phyloP scores from a whole-genome alignment of 2,888 invertebrate genomes.

The Lapara coniferarum region DNA sequence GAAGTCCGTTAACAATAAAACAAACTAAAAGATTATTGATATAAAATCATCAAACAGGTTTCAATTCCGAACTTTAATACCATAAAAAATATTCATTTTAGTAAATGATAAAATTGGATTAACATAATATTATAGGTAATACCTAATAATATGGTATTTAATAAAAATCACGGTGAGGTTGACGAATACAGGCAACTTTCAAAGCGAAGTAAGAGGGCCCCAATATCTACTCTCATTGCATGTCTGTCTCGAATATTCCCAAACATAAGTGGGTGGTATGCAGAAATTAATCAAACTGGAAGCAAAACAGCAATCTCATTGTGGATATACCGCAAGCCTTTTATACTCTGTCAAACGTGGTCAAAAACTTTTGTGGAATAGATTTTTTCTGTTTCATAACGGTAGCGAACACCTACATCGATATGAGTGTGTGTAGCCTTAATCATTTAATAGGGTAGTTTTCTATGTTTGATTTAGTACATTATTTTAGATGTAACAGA shows the following conservation, averaged over 20 bases:
- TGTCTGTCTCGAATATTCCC: background rate
- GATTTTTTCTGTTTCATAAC: conserved; percentile 52
- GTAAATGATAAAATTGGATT: no score
- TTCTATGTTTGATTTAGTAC: no score
- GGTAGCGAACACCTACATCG: conserved; percentile 41
- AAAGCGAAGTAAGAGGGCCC: background rate
- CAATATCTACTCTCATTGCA: background rate
- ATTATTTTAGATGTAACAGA: no score
- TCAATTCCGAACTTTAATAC: background rate
- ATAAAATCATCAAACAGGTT: background rate
- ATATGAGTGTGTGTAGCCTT: conserved; percentile 10
- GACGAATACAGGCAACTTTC: background rate
- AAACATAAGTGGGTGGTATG: conserved; percentile 30
- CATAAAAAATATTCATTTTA: no score
- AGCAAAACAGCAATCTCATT: conserved; percentile 48
- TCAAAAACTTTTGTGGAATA: conserved; percentile 44
- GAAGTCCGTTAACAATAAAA: conserved; percentile 3
- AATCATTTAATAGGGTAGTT: background rate
- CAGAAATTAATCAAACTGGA: conserved; percentile 41
- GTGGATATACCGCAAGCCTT: conserved; percentile 54
- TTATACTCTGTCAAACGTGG: conserved; percentile 52
- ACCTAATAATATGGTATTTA: no score
- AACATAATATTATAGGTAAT: no score
- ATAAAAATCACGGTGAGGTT: no score
- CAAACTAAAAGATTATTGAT: background rate